phyloP scores from a whole-genome alignment of 1,140 invertebrate species.

The Rhizoglyphus robini region DNA sequence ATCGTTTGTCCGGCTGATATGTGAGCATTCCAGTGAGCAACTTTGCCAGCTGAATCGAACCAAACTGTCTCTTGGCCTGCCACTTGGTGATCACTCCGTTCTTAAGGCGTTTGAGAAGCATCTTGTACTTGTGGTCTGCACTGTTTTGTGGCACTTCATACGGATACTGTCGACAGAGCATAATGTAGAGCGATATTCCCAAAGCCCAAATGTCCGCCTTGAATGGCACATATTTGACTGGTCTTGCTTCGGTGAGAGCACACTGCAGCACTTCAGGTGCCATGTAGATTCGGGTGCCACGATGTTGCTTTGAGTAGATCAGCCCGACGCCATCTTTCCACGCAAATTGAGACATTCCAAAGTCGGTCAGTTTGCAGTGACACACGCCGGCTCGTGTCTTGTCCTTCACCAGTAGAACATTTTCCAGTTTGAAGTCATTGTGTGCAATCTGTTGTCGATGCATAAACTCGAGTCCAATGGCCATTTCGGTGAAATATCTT shows the following conservation, averaged over 20 bases:
- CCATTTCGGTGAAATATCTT: neutral
- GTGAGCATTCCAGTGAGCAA: neutral
- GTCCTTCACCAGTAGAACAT: neutral
- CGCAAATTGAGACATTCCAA: neutral
- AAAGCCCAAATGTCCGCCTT: neutral
- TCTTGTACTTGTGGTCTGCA: neutral
- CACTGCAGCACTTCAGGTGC: neutral
- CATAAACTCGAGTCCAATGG: neutral
- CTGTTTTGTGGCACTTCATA: neutral
- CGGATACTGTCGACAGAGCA: neutral
- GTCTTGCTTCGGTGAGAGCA: neutral
- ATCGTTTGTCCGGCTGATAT: neutral
- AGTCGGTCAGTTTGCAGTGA: conserved; percentile 6
- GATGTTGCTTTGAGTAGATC: neutral
- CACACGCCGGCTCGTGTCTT: neutral
- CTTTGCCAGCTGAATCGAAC: neutral
- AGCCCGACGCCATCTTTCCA: conserved; percentile 4
- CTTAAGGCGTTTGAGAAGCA: neutral
- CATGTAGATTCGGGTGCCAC: neutral
- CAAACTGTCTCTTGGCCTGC: neutral
- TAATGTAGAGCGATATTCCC: neutral
- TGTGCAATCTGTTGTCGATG: conserved; percentile 2
- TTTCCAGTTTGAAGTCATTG: conserved; percentile 1
- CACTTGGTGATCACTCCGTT: neutral
- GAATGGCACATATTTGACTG: neutral